These are phyloP conservation scores for Beaufortia kweichowensis DNA, from an alignment of 2,113 vertebrate species.

Conservation along the genomic window DNA sequence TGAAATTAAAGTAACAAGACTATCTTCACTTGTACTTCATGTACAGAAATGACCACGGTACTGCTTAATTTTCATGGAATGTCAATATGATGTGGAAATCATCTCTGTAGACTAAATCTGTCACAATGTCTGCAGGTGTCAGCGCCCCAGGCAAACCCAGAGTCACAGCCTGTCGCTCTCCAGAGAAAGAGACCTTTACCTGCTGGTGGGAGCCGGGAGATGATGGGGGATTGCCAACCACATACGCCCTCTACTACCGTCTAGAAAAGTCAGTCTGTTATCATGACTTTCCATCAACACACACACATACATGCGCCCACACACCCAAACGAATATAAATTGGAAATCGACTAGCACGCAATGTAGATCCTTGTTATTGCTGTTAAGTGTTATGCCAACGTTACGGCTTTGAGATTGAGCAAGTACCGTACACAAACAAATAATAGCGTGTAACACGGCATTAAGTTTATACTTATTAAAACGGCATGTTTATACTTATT, in stretches of 20 bases:
- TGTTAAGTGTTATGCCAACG: conserved; percentile 20
- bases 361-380: not conserved
- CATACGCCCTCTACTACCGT: conserved; percentile 82
- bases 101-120: not conserved
- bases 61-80: no score
- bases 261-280: conserved; percentile 80
- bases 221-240: conserved; percentile 82
- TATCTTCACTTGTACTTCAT: no score
- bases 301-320: not conserved
- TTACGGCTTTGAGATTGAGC: not conserved
- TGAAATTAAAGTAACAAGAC: no score
- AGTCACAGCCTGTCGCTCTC: conserved; percentile 80
- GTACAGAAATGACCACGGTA: no score
- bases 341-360: not conserved
- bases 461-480: not conserved
- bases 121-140: conserved; percentile 68
- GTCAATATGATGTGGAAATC: not conserved
- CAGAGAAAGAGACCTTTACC: conserved; percentile 92
- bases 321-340: not conserved
- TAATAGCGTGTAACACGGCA: not conserved
- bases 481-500: not conserved
- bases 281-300: conserved; percentile 32
- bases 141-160: conserved; percentile 82
- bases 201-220: conserved; percentile 91
- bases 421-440: conserved; percentile 12